A percentile compares a stretch with the other conserved stretches of the same genome.
Conservation (phyloP, 2,797 vertebrate genomes). For the Carduelis carduelis region DNA sequence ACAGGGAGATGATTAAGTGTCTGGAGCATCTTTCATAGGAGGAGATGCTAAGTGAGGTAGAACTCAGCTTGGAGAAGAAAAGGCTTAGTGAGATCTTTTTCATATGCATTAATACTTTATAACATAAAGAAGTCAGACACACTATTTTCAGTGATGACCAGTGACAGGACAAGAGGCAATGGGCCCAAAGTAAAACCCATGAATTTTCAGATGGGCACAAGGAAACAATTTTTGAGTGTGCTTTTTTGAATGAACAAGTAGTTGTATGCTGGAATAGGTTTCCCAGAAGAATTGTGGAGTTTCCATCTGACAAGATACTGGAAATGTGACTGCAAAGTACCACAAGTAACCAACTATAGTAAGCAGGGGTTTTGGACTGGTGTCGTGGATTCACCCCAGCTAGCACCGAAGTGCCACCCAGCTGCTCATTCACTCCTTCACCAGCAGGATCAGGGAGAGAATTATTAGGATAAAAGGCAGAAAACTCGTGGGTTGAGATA, state of each 20-base stretch:
- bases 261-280: neutral
- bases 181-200: neutral
- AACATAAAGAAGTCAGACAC: neutral
- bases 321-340: neutral
- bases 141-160: neutral
- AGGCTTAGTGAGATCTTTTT: neutral
- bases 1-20: no score
- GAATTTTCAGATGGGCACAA: neutral
- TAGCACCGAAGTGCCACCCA: neutral
- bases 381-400: neutral
- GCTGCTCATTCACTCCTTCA: accelerated
- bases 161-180: neutral
- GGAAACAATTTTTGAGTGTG: neutral
- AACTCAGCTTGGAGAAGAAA: neutral
- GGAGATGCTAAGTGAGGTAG: neutral
- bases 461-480: neutral
- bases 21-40: neutral
- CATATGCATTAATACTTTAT: neutral
- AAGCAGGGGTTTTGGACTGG: neutral
- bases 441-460: neutral
- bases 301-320: neutral
- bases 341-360: neutral
- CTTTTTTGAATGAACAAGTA: neutral
- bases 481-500: neutral
- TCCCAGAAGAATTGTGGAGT: neutral